phyloP scores from a whole-genome alignment of 2,888 invertebrate species.

The Arenicola marina region DNA sequence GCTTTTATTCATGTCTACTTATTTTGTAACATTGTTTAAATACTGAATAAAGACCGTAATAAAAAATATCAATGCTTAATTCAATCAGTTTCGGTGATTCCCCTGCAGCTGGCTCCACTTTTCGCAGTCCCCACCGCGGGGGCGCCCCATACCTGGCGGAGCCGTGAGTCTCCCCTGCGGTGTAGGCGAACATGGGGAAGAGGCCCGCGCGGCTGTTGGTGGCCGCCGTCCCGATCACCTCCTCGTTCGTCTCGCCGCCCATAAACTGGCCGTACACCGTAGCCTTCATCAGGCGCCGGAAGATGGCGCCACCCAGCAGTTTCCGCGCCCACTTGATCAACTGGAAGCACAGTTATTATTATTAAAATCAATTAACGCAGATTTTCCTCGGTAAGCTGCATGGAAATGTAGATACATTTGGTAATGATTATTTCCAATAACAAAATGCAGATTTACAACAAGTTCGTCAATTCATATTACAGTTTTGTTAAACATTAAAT shows the following conservation, averaged over 20 bases:
- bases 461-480: too few species aligned
- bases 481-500: too few species aligned
- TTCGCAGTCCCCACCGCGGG: too few species aligned
- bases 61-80: too few species aligned
- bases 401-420: not conserved
- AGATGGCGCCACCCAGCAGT: constrained; percentile 46
- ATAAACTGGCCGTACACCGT: constrained; percentile 64
- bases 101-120: too few species aligned
- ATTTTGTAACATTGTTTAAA: too few species aligned
- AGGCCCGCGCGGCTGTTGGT: constrained; percentile 16
- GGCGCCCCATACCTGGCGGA: not conserved
- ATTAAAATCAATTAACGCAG: not conserved
- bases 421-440: too few species aligned
- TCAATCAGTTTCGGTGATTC: too few species aligned
- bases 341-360: constrained; percentile 28
- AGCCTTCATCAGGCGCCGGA: constrained; percentile 49
- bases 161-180: constrained; percentile 31
- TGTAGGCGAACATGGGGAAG: constrained; percentile 32
- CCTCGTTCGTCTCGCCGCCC: constrained; percentile 55
- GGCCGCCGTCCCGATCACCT: constrained; percentile 37
- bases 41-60: too few species aligned
- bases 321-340: constrained; percentile 39
- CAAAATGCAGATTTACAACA: too few species aligned
- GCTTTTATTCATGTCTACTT: too few species aligned
- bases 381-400: not conserved